Base-by-base conservation (phyloP, 2,113 vertebrate genomes). In the Eupsittula cactorum region DNA sequence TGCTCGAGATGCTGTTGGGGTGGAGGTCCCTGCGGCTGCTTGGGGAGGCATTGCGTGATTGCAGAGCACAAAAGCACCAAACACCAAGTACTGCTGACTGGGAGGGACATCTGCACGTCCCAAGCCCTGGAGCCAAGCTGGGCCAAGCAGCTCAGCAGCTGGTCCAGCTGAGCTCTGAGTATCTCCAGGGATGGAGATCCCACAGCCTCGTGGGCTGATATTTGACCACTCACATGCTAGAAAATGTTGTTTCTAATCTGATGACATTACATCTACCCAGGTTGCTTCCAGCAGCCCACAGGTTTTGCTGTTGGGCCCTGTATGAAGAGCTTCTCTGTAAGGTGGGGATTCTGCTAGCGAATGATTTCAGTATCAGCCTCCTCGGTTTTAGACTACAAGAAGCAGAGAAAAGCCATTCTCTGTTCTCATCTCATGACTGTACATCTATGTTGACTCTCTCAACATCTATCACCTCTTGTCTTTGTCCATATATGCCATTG, bases 1-100 rank as follows among this genome's bases (percentile, higher is more conserved):
- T 16, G 35, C 47, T 81, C 88, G 63, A 67, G 81, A 24, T 44
- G 64, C n/a, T 50, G 42, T 28, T 60, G 65, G 31, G n/a, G 17
- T 21, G 17, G 44, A 55, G 52, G 19, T 82, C n/a, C 2, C 0
- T 31, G 78, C 0, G 1, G 17, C n/a, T 27, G 20, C 50, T 20
- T 44, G 63, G 31, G 44, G n/a, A 7, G 33, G 28, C 21, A 6
- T 13, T 2, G 2, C 1, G 1, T 1, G 27, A 3, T 37, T 18
- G 17, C 0, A 0, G 18, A 17, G 8, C 42, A 63, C 53, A 83
- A 59, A 42, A 75, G 14, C 33, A 47, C 57, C 52, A 42, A 46
- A 47, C 6, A 15, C 20, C 60, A 65, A 37, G 28, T 39, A 24
- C 27, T 47, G 59, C 35, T 7, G 7, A 15, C 16, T 23, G 18